Evolutionary conservation across 2,113 vertebrate species (phyloP), one percentile per base, ranked within the genome.

Genomic region (Stomatorhinus ivindoensis): DNA sequence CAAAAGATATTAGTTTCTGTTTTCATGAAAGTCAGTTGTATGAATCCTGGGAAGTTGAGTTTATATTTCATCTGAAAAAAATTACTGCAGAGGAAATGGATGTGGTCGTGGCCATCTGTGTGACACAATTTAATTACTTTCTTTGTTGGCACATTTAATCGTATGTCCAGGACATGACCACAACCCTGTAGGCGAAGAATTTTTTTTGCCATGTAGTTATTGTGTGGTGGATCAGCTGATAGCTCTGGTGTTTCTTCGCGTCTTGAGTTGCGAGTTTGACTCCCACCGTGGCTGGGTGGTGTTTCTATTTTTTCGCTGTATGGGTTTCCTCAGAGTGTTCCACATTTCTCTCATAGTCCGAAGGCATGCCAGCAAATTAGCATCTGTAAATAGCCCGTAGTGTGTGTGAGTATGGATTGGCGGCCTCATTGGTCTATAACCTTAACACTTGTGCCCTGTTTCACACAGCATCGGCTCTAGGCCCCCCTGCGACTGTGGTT

Each of bases 121-220:
- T 51, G n/a, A 50, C 47, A 82, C 17, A n/a, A 55, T 89, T 46
- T 83, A 84, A 88, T 88, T 69, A 86, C 73, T 61, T 35, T 65
- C 61, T 61, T 88, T 83, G 76, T 88, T 90, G 65, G 51, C 80
- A 47, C 15, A 42, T 50, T 65, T 88, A 88, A 88, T 87, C 87
- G 61, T 86, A 44, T 87, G 65, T 90, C 85, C 24, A 55, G 89
- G 86, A 51, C 87, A 51, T 55, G 19, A 80, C 84, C 69, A 61
- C 86, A 88, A 19, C 47, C 51, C 46, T 50, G 35, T 47, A 31
- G 24, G 86, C 24, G n/a, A 50, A 84, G 65, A 39, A 83, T 24
- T 89, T 51, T 53, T 90, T 53, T 11, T 24, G 21, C 3, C 55
- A 21, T 42, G 10, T 47, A 51, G 10, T 47, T 24, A 47, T 47